phyloP scores from a whole-genome alignment of 2,888 invertebrate genomes.

The Scaptomyza parva region DNA sequence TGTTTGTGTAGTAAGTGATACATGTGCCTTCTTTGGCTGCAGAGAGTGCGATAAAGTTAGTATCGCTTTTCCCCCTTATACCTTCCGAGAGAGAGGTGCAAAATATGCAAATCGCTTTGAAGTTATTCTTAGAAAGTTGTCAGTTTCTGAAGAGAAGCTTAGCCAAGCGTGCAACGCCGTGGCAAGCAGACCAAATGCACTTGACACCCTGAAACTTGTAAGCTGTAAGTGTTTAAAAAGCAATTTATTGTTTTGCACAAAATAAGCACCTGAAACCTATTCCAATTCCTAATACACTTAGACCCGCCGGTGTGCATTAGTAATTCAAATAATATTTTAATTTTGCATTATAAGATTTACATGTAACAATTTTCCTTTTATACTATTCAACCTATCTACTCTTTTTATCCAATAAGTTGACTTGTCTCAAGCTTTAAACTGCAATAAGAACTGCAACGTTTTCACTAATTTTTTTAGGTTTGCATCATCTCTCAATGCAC shows the following conservation, averaged over 20 bases:
- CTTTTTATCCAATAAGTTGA: conserved; percentile 19
- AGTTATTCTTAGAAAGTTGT: conserved; percentile 78
- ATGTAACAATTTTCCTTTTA: neutral
- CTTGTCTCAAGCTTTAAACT: conserved; percentile 33
- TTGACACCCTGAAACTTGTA: conserved; percentile 57
- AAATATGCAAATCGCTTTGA: conserved; percentile 79
- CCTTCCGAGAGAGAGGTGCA: conserved; percentile 29
- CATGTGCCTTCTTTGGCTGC: conserved; percentile 61
- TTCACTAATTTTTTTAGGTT: conserved; percentile 4
- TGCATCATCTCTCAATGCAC: conserved; percentile 31
- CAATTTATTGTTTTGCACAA: conserved; percentile 74
- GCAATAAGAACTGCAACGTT: conserved; percentile 13
- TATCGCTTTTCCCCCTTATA: conserved; percentile 2
- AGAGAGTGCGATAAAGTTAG: conserved; percentile 69
- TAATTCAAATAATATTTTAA: neutral
- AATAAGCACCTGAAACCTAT: conserved; percentile 29
- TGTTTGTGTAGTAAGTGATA: conserved; percentile 25
- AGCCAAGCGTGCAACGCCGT: conserved; percentile 58
- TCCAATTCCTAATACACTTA: neutral
- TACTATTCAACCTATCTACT: neutral
- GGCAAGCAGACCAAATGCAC: conserved; percentile 42
- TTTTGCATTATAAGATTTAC: neutral
- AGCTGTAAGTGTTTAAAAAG: conserved; percentile 77
- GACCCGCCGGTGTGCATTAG: neutral
- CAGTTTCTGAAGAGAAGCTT: conserved; percentile 61